phyloP scores from a whole-genome alignment of 2,888 invertebrate genomes.

The Kuschelorhynchus macadamiae region DNA sequence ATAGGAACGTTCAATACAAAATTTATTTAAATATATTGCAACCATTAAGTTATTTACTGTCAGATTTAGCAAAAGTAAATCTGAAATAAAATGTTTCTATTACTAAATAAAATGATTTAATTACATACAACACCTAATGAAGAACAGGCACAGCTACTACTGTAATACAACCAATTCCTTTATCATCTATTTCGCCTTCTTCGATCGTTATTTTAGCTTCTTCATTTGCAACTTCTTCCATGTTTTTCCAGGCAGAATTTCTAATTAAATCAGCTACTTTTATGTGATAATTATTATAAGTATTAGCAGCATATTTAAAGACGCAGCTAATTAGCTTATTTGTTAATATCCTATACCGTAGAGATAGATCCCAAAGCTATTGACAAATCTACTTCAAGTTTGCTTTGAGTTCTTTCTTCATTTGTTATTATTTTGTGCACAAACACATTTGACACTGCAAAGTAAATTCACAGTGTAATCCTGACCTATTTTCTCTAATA shows the following conservation, averaged over 20 bases:
- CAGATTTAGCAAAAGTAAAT: too few relatives aligned
- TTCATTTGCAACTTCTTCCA: slow-evolving; percentile 22
- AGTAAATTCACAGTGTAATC: slow-evolving; percentile 5
- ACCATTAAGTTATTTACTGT: too few relatives aligned
- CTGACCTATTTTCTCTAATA: slow-evolving; percentile 10
- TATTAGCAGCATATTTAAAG: slow-evolving; percentile 34
- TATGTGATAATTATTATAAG: slow-evolving; percentile 21
- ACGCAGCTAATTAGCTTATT: slow-evolving; percentile 8
- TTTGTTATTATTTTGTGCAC: neutral
- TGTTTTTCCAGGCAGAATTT: slow-evolving; percentile 10
- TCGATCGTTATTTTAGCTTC: slow-evolving; percentile 22
- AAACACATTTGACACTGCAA: slow-evolving; percentile 11
- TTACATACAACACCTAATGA: too few relatives aligned
- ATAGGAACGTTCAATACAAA: too few relatives aligned
- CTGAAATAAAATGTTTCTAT: too few relatives aligned
- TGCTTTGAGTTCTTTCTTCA: neutral
- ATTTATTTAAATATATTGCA: too few relatives aligned
- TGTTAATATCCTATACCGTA: slow-evolving; percentile 29
- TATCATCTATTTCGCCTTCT: slow-evolving; percentile 15
- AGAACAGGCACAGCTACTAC: too few relatives aligned
- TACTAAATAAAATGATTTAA: too few relatives aligned
- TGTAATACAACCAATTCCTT: slow-evolving; percentile 46
- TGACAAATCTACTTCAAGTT: slow-evolving; percentile 17
- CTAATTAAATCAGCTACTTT: slow-evolving; percentile 20
- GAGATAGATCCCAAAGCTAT: slow-evolving; percentile 21